Evolutionary conservation across 35 echinoderm and acorn worm species (phyloP), one percentile per base, ranked within the genome.

Genomic region (Amphiura filiformis): DNA sequence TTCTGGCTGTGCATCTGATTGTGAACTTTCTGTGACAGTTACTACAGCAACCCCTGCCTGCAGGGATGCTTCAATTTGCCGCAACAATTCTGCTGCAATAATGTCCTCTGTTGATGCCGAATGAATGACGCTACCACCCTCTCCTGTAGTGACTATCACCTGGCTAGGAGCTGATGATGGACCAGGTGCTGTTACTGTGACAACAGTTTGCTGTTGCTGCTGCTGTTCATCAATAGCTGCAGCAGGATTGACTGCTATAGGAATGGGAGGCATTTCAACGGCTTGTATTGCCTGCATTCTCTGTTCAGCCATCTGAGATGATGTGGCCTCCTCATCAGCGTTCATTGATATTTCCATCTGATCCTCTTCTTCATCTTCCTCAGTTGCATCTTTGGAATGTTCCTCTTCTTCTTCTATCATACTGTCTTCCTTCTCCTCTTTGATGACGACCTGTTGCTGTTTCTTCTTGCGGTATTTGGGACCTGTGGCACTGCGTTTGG

Each of bases 21-120:
- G 61, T 70, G 9, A n/a, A 70, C 9, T n/a, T 70, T 70, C 26
- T 13, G 61, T 70, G 3, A 70, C 61, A 70, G 61, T 70, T n/a
- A 70, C 61, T 23, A 70, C 61, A n/a, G 61, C 61, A 70, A 70
- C 61, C 61, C 61, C 61, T 4, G 61, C 61, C 61, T 70, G 61
- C 26, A 70, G 26, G 61, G 61, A 70, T 70, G 61, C 61, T 70
- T 70, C 61, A 70, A 70, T 70, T 70, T 70, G 61, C 17, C 61
- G 61, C 2, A 70, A 70, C 26, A 70, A 15, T 15, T 70, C 61
- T 70, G 61, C 61, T 2, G 61, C 61, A 18, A 70, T 70, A 4
- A 70, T 70, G 28, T 70, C 61, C 9, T 70, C 9, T 70, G 61
- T 26, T 52, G 61, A 70, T 1, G 61, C 28, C 2, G 7, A 23